A percentile compares a stretch with the other conserved stretches of the same genome.
Evolutionary conservation across 2,888 invertebrate species (phyloP).

Genomic region (Acleris cristana): DNA sequence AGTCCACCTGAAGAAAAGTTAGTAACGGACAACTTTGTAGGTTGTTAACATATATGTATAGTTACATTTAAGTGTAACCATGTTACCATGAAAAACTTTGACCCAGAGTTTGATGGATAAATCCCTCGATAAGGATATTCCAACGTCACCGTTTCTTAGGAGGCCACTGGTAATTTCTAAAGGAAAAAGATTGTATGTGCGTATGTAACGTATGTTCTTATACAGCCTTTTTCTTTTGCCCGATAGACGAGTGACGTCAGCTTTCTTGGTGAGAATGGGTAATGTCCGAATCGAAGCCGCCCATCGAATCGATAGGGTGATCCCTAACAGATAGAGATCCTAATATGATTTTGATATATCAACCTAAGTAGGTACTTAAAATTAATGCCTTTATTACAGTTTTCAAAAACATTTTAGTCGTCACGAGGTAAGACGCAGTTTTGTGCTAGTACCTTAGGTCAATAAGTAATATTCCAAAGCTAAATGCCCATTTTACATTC

Average conservation of each 20-base stretch:
- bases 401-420: no score
- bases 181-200: no score
- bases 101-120: slow-evolving; percentile 4
- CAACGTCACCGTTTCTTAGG: slow-evolving; percentile 26
- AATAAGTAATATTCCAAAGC: no score
- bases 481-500: no score
- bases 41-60: no score
- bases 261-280: slow-evolving; percentile 32
- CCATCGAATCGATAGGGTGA: slow-evolving; percentile 6
- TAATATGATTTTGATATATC: not conserved
- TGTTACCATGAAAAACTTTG: not conserved
- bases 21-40: no score
- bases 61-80: no score
- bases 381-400: not conserved
- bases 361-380: not conserved
- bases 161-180: not conserved
- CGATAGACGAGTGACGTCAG: slow-evolving; percentile 17
- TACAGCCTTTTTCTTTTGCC: no score
- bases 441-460: no score
- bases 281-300: slow-evolving; percentile 19
- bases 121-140: slow-evolving; percentile 29
- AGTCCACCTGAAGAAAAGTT: no score
- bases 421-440: no score
- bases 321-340: slow-evolving; percentile 1
- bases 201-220: no score